Percentiles rank a stretch among this genome's conserved stretches.
These are phyloP conservation scores for Galeruca laticollis DNA, from an alignment of 2,888 invertebrate species.

Conservation along the genomic window DNA sequence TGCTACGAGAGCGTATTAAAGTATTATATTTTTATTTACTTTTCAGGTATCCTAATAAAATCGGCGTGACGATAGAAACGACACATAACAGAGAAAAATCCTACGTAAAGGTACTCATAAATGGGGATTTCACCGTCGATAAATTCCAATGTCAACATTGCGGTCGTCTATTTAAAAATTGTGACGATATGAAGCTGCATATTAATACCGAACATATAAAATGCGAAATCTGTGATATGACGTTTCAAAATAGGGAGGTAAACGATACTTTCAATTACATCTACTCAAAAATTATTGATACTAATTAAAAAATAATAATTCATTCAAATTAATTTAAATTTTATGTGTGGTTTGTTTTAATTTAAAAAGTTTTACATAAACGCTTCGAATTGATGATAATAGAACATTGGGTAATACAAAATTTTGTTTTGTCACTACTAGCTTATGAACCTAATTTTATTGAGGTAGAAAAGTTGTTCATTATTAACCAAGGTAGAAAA, in stretches of 20 bases:
- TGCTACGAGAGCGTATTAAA: conserved; percentile 14
- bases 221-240: conserved; percentile 1
- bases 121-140: conserved; percentile 30
- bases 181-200: conserved; percentile 35
- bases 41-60: conserved; percentile 61
- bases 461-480: no score
- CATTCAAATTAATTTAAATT: no score
- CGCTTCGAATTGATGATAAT: no score
- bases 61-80: conserved; percentile 66
- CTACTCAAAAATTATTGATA: no score
- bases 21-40: conserved; percentile 10
- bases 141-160: conserved; percentile 50
- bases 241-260: not conserved
- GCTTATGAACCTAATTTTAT: no score
- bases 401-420: no score
- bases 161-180: conserved; percentile 47
- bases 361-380: no score
- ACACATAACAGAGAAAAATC: conserved; percentile 66
- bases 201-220: not conserved
- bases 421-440: no score
- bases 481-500: no score
- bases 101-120: conserved; percentile 65
- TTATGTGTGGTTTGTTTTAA: no score
- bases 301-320: no score
- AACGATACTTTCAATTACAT: no score